A percentile compares a stretch with the other conserved stretches of the same genome.
These are phyloP conservation scores for Linnaemya tessellans DNA, from an alignment of 2,888 invertebrate genomes.

Conservation along the genomic window DNA sequence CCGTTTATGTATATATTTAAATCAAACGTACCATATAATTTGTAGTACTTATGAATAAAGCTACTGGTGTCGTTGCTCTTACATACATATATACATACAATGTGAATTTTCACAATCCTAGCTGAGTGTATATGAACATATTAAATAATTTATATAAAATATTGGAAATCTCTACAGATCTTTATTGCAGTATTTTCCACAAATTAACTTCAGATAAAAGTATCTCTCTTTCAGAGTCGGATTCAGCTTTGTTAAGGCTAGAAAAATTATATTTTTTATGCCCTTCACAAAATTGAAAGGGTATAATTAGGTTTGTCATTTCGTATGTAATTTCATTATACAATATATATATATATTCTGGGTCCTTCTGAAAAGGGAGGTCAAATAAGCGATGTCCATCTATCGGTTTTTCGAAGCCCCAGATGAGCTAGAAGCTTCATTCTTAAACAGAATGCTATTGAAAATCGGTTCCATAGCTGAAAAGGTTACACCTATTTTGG, in stretches of 20 bases:
- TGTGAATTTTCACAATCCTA: slow-evolving; percentile 53
- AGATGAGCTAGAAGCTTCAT: no score
- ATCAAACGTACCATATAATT: not conserved
- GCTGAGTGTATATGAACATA: slow-evolving; percentile 17
- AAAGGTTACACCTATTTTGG: no score
- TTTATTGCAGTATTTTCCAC: slow-evolving; percentile 28
- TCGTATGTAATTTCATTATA: no score
- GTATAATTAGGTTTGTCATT: no score
- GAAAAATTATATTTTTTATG: slow-evolving; percentile 40
- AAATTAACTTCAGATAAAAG: slow-evolving; percentile 43
- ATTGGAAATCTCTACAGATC: slow-evolving; percentile 52
- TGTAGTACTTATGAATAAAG: slow-evolving; percentile 2
- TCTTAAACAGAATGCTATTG: no score
- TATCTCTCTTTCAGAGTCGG: slow-evolving; percentile 49
- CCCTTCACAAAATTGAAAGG: no score
- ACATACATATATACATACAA: not conserved
- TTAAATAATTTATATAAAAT: slow-evolving; percentile 28
- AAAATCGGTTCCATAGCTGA: no score
- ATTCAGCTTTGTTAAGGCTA: slow-evolving; percentile 34
- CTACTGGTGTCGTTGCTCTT: not conserved
- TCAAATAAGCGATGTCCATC: no score
- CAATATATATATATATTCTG: no score
- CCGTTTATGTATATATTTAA: no score
- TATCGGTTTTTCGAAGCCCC: no score
- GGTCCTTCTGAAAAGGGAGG: no score